Base-by-base conservation (phyloP, 2,797 vertebrate genomes). In the Lepilemur ruficaudatus region DNA sequence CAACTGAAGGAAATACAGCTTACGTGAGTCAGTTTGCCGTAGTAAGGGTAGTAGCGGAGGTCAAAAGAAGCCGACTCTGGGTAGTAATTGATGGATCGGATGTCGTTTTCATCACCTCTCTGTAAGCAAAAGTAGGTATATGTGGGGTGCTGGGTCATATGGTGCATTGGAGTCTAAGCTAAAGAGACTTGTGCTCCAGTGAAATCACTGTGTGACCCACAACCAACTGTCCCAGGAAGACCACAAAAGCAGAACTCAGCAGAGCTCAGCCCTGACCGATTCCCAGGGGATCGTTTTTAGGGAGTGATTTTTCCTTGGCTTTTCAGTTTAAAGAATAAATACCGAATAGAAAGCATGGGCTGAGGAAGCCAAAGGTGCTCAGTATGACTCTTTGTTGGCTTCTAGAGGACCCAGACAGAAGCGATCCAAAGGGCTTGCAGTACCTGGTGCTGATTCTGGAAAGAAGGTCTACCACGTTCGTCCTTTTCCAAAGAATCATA, bases 1-100 rank as follows among this genome's bases (percentile, higher is more conserved):
- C 59, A 78, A 91, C 86, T 52, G 57, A 93, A 94, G 61, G 15
- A n/a, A 48, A 65, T 94, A 95, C 48, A 92, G 98, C 99, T 99
- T 98, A 99, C 99, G 0, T 99, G 99, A 98, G 99, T 99, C 89
- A 99, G 98, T 98, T 99, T 99, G 97, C 99, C 99, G 0, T 99
- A 99, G 98, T 99, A 99, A 41, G 99, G 99, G 93, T 99, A 99
- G 98, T 99, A 99, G 98, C 99, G 99, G 97, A 99, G 98, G 94
- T 99, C 99, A 98, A 99, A 99, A 3, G 99, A 98, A 48, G 98
- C 98, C 0, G 99, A 99, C 92, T 99, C 98, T 70, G 99, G 99
- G 80, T 99, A 99, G 98, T 99, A 99, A 61, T 98, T 97, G 89
- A 99, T 95, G 0, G 99, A 97, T 97, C 99, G 98, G 91, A 99